Evolutionary conservation across 2,797 vertebrate genomes (phyloP).

Genomic region (Sus cebifrons): DNA sequence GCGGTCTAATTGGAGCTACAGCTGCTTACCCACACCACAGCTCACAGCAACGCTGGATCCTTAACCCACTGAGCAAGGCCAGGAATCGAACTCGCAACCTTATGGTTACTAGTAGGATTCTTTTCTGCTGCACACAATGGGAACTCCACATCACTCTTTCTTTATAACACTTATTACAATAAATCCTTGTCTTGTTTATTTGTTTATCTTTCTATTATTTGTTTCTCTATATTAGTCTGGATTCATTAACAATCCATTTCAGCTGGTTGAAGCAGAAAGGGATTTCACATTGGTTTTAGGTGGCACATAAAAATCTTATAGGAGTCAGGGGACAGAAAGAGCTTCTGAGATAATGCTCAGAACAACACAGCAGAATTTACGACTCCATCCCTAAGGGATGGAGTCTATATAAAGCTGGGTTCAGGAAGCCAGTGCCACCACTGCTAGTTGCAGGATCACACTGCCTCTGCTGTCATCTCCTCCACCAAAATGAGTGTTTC

Average conservation of each 20-base stretch:
- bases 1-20: no score
- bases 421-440: not conserved
- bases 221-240: not conserved
- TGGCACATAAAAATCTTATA: not conserved
- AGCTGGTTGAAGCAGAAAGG: slow-evolving; percentile 21
- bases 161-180: not conserved
- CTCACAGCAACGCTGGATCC: no score
- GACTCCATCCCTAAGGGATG: not conserved
- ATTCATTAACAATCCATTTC: slow-evolving; percentile 4
- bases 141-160: not conserved
- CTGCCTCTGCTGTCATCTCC: not conserved
- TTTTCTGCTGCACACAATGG: no score
- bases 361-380: not conserved
- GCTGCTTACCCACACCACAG: no score
- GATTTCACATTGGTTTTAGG: slow-evolving; percentile 33
- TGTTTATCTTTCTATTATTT: not conserved
- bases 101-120: no score
- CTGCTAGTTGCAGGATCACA: not conserved
- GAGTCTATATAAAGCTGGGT: not conserved
- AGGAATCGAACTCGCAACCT: no score
- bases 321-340: not conserved
- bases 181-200: not conserved
- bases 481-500: not conserved
- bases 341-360: not conserved
- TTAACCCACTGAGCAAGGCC: no score